Evolutionary conservation across 1,140 invertebrate genomes (phyloP), one percentile per base, ranked within the genome.

Genomic region (Caenorhabditis inopinata): DNA sequence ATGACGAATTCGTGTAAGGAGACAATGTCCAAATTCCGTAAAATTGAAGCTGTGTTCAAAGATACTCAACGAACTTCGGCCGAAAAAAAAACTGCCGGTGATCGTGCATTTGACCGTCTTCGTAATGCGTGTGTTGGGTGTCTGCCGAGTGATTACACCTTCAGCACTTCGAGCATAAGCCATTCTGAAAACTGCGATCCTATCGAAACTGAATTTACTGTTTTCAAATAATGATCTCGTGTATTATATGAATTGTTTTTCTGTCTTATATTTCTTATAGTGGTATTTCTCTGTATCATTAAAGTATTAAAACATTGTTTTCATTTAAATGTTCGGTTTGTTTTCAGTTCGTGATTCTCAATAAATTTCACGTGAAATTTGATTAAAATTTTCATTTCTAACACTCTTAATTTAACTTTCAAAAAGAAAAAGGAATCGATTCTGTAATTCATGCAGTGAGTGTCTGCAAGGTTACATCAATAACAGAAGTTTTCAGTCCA

Each of bases 141-240:
- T 38, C 58, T 68, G 9, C 29, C 32, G 7, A 68, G 58, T 68
- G 58, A 68, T 16, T 68, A 68, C 58, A 68, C 58, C 6, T 68
- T 68, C 58, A 42, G 58, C 16, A 21, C 58, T 11, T 68, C 58
- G n/a, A 68, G 32, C 3, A 38, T 68, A 21, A 11, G 58, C 38
- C 38, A 68, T 9, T 38, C 58, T 16, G 58, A 68, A 68, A 68
- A 68, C n/a, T 38, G 32, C 21, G 58, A 68, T 68, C 58, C 58
- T 3, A 21, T 38, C 32, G 32, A 18, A 0, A 7, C 32, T 4
- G n/a, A 42, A 21, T 68, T 68, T 68, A n/a, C n/a, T 21, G 58
- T 68, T 9, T 68, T 68, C n/a, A 68, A 68, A 7, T 32, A 38
- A 6, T 21, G 12, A 38, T 9, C n/a, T 21, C 38, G 38, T n/a